Evolutionary conservation across 2,797 vertebrate genomes (phyloP), one percentile per base, ranked within the genome.

Genomic region (Caiman crocodilus): DNA sequence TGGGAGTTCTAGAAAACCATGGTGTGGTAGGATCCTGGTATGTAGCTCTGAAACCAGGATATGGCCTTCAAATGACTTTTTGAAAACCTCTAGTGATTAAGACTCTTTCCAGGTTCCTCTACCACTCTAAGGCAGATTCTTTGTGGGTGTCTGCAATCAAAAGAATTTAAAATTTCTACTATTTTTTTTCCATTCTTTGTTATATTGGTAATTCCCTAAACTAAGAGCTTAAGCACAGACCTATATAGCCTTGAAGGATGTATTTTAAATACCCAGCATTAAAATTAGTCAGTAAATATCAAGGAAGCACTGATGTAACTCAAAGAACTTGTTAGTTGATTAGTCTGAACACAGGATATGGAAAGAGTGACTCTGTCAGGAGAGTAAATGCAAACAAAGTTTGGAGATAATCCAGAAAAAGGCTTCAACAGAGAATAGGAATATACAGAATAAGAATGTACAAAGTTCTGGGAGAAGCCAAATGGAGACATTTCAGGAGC

Each of bases 71-170:
- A 12, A 1, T 69, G 67, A 75, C 13, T 89, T 92, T 42, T 57
- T 57, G 59, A 74, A 18, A 64, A 42, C 17, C 28, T 64, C 59
- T 76, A n/a, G 25, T 21, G 26, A 20, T 35, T 55, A 20, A 18
- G 23, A 57, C n/a, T 69, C 65, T 89, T 73, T 60, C 1, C 18
- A 76, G 14, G 14, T 67, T 23, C 25, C 50, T 85, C 87, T 17
- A 84, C 6, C 59, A 64, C 17, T 35, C 74, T 3, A 75, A 30
- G 88, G 85, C 95, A 84, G 79, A 85, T 78, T 90, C 85, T 76
- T 55, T 90, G 20, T 79, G 85, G 73, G 58, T 57, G 82, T 4
- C 79, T 30, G 76, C 28, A 6, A 84, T 14, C 6, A 69, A 91
- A 90, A 10, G 64, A 61, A 76, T 78, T 89, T 76, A 58, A 26